Evolutionary conservation across 2,888 invertebrate genomes (phyloP).

Genomic region (Chalcosyrphus nemorum): DNA sequence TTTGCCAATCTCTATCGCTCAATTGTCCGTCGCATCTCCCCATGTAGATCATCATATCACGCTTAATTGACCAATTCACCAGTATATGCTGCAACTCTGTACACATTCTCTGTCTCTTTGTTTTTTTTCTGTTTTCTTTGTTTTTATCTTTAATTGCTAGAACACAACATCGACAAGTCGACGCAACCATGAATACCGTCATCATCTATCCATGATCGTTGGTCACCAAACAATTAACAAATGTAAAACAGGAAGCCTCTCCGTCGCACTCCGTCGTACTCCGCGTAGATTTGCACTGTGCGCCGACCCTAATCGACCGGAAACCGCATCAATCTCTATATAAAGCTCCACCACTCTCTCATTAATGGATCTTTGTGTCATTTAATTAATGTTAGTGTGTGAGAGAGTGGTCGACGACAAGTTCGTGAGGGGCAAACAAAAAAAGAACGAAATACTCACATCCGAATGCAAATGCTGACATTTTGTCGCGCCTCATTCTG

Average conservation of each 20-base stretch:
- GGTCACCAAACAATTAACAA: constrained; percentile 71
- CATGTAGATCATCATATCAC: constrained; percentile 66
- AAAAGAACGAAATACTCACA: constrained; percentile 45
- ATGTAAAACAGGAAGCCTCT: constrained; percentile 69
- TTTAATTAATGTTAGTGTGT: constrained; percentile 57
- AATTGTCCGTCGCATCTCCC: constrained; percentile 60
- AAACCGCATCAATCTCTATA: constrained; percentile 74
- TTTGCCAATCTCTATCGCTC: constrained; percentile 67
- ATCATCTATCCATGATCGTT: no score
- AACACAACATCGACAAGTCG: constrained; percentile 39
- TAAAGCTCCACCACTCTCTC: constrained; percentile 51
- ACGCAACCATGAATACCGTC: constrained; percentile 32
- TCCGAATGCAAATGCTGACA: constrained; percentile 58
- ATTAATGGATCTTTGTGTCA: constrained; percentile 65
- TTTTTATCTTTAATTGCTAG: constrained; percentile 62
- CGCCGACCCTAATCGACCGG: constrained; percentile 75
- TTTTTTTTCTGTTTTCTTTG: constrained; percentile 31
- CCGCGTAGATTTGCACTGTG: constrained; percentile 59
- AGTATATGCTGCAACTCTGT: constrained; percentile 45
- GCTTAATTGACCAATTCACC: constrained; percentile 63
- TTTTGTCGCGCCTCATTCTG: constrained; percentile 23
- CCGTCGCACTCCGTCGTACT: constrained; percentile 41
- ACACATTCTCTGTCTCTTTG: neutral
- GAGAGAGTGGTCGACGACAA: constrained; percentile 11
- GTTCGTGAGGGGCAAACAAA: constrained; percentile 31